Percentiles rank a stretch among this genome's conserved stretches.
These are phyloP conservation scores for Blera fallax DNA, from an alignment of 2,888 invertebrate genomes.

Conservation along the genomic window DNA sequence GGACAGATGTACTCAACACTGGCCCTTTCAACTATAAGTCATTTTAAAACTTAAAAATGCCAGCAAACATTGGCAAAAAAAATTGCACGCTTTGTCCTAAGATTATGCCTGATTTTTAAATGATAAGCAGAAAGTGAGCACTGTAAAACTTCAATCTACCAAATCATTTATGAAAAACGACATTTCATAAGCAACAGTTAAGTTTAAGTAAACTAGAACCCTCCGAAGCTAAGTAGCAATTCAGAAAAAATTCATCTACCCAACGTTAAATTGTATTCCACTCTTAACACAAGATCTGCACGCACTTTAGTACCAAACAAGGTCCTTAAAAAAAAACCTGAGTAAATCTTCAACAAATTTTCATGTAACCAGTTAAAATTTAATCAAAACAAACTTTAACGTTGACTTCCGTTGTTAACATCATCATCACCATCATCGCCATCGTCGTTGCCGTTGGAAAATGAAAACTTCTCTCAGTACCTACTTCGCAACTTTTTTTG, in stretches of 20 bases:
- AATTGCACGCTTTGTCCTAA: too few species aligned
- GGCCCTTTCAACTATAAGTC: too few species aligned
- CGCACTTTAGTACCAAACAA: background rate
- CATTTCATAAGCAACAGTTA: too few species aligned
- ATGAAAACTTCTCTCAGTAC: constrained; percentile 13
- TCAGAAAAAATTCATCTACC: background rate
- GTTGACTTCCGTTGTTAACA: constrained; percentile 46
- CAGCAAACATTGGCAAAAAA: too few species aligned
- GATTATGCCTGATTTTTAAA: too few species aligned
- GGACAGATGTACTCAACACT: too few species aligned
- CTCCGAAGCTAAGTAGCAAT: background rate
- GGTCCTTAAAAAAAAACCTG: background rate
- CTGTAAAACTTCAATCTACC: too few species aligned
- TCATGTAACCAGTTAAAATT: constrained; percentile 47
- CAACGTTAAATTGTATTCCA: background rate
- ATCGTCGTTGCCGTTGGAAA: background rate
- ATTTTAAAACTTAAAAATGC: too few species aligned
- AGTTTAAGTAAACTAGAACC: background rate
- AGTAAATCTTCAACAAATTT: constrained; percentile 18
- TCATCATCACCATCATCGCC: constrained; percentile 27
- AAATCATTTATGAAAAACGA: too few species aligned
- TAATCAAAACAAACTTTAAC: constrained; percentile 51
- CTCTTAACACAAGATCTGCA: background rate
- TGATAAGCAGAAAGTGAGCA: too few species aligned
- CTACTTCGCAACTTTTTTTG: constrained; percentile 27